These are phyloP conservation scores for Cheirogaleus major DNA, from an alignment of 2,797 vertebrate genomes.

Conservation along the genomic window DNA sequence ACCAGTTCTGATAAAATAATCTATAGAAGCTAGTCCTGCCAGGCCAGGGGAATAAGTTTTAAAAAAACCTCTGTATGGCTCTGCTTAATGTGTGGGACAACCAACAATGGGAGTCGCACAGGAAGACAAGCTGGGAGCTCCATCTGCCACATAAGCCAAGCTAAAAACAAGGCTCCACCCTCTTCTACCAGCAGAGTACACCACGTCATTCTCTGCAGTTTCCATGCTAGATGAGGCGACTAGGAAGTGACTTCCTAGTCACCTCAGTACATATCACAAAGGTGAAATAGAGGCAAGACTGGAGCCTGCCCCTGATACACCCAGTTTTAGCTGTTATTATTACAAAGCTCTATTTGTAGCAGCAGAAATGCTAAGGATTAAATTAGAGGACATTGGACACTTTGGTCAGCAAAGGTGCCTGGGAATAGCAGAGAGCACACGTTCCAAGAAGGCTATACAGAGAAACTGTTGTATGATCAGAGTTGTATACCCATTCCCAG, in stretches of 20 bases:
- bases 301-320: neutral
- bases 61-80: neutral
- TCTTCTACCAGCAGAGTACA: neutral
- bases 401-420: slow-evolving; percentile 6
- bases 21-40: slow-evolving; percentile 17
- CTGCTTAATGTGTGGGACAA: neutral
- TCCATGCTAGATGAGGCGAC: neutral
- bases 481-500: neutral
- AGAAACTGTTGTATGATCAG: neutral
- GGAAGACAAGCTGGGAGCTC: neutral
- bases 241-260: neutral
- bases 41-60: neutral
- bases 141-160: neutral
- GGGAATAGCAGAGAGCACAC: neutral
- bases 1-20: slow-evolving; percentile 29
- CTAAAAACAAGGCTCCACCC: neutral
- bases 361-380: slow-evolving; percentile 26
- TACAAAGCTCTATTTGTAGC: neutral
- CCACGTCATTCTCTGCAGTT: neutral
- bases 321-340: neutral
- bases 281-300: neutral
- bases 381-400: slow-evolving; percentile 1
- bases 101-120: neutral
- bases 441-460: neutral
- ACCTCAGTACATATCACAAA: neutral